Base-by-base conservation (phyloP, 1,140 invertebrate species). In the Panulirus ornatus region DNA sequence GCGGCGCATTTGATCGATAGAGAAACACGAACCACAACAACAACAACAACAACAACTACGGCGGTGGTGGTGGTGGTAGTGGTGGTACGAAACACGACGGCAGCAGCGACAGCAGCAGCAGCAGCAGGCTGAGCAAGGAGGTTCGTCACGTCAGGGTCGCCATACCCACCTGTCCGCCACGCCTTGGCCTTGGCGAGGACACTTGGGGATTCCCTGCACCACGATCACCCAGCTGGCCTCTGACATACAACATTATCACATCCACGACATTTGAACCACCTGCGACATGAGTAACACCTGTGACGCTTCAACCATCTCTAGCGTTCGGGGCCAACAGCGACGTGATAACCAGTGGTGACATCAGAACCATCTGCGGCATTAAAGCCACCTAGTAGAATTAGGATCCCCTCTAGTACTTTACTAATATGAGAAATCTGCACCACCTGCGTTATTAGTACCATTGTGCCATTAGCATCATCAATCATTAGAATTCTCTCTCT, bases 161-260 rank as follows among this genome's bases (percentile, higher is more conserved):
- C 27, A 27, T 47, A 30, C n/a, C n/a, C 6, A 30, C n/a, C n/a
- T 27, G 16, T 27, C 58, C 1, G 58, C n/a, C 58, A 8, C 58
- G 30, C 58, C 58, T 66, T 66, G 58, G n/a, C 58, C 58, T 66
- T 66, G 58, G 11, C 1, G 58, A 8, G 2, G n/a, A 6, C 58
- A 66, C 5, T 27, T 66, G 58, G 58, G 58, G 27, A 58, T 30
- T 66, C 58, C 58, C 58, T 66, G n/a, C 58, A 66, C 58, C n/a
- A n/a, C 30, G 27, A 22, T 8, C n/a, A 66, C 58, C 58, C 58
- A 66, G n/a, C 58, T n/a, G 44, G 51, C 51, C 51, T 54, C 14
- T 22, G 14, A 19, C 54, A 16, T 58, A 22, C 19, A 58, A 58
- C 54, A 58, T 22, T 22, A 58, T 58, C 54, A n/a, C 44, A 47